Evolutionary conservation across 1,140 invertebrate genomes (phyloP).

Genomic region (Drosophila tsacasi): DNA sequence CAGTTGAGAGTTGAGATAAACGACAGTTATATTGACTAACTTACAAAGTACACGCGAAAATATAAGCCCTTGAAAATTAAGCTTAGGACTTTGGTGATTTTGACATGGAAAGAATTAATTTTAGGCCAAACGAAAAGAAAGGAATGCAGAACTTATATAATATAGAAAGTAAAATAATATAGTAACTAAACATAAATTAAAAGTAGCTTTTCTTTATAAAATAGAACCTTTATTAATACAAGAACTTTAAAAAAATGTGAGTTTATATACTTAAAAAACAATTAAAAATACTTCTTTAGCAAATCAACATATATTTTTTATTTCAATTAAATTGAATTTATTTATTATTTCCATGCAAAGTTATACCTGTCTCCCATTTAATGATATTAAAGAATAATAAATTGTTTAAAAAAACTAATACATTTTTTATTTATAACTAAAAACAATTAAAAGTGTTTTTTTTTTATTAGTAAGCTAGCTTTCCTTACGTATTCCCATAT

Average conservation of each 20-base stretch:
- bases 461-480: too few relatives aligned
- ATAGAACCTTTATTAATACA: background rate
- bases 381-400: background rate
- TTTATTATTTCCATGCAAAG: background rate
- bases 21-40: background rate
- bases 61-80: background rate
- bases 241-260: background rate
- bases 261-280: background rate
- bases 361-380: background rate
- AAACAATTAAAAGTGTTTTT: too few relatives aligned
- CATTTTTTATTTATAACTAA: too few relatives aligned
- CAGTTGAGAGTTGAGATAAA: constrained; percentile 2
- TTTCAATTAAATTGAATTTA: background rate
- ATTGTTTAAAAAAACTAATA: background rate
- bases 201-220: background rate
- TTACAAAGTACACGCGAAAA: background rate
- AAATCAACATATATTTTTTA: too few relatives aligned
- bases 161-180: background rate
- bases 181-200: background rate
- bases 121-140: background rate
- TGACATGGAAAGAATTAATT: background rate
- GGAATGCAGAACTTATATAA: background rate
- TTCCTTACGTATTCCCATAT: background rate
- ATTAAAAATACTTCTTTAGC: too few relatives aligned
- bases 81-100: background rate